Evolutionary conservation across 2,113 vertebrate genomes (phyloP), one percentile per base, ranked within the genome.

Genomic region (Callithrix jacchus): DNA sequence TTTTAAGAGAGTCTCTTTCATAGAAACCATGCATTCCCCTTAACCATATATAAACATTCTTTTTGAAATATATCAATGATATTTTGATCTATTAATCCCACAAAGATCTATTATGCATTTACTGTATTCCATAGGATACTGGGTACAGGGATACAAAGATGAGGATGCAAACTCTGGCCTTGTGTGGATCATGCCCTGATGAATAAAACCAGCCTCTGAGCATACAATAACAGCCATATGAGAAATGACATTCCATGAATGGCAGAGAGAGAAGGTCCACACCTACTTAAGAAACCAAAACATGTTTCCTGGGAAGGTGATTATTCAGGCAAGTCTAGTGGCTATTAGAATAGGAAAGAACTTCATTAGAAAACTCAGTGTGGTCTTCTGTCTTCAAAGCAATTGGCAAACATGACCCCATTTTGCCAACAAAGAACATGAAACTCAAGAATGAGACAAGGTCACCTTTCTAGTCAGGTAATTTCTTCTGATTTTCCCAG

Each of bases 401-500:
- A 45, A 40, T 21, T 81, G 12, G 30, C 77, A 84, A 91, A 80
- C 17, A 45, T 3, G 27, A 66, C 37, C 27, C 37, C 21, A 49
- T 87, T 95, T 79, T 93, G 66, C 45, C 92, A 70, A 81, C 20
- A 30, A 92, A 56, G 37, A 64, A 40, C 64, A 14, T n/a, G 54
- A 54, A 77, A 56, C 8, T 70, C 16, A 25, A 64, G 40, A 77
- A 71, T n/a, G n/a, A n/a, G 37, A 81, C 76, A 97, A 94, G 56
- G 93, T 93, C 87, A 88, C 61, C n/a, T 95, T 90, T 40, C 12
- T 52, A 35, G 9, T 23, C 7, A 92, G 10, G 1, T 37, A 0
- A 91, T 52, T 93, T 70, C 89, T 97, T 91, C 95, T 95, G 52
- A 97, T 97, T 82, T 91, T 92, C 85, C 30, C 92, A 89, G 18